A percentile compares a stretch with the other conserved stretches of the same genome.
Evolutionary conservation across 2,797 vertebrate species (phyloP).

Genomic region (Microctenopoma stevenorrisi): DNA sequence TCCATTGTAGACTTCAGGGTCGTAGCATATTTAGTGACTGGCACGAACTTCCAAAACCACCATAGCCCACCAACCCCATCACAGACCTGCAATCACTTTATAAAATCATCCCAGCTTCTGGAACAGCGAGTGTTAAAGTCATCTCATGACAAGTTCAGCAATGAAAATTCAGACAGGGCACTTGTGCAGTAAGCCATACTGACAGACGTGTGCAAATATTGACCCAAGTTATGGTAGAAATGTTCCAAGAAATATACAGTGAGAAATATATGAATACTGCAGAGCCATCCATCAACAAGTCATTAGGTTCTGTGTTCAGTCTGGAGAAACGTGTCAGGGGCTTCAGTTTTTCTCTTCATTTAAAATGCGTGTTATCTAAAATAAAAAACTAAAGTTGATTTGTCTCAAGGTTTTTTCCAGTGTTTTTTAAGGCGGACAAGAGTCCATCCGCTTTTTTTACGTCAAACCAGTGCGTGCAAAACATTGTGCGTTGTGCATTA

Average conservation of each 20-base stretch:
- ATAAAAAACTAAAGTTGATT: not conserved
- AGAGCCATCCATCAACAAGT: constrained; percentile 40
- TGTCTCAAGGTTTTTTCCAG: constrained; percentile 9
- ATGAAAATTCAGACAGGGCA: constrained; percentile 27
- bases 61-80: constrained; percentile 2
- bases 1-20: constrained; percentile 45
- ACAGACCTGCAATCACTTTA: constrained; percentile 43
- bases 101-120: constrained; percentile 21
- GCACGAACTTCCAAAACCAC: constrained; percentile 47
- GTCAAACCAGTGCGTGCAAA: not conserved
- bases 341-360: constrained; percentile 17
- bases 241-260: constrained; percentile 29
- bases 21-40: constrained; percentile 19
- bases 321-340: constrained; percentile 14
- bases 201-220: constrained; percentile 60
- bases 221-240: constrained; percentile 38
- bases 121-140: constrained; percentile 29
- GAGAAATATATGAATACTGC: constrained; percentile 35
- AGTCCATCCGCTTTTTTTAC: not conserved
- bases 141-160: constrained; percentile 21
- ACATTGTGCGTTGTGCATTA: constrained; percentile 43
- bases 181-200: constrained; percentile 1
- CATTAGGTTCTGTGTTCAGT: constrained; percentile 43
- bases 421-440: not conserved
- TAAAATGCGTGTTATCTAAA: not conserved